Conservation (phyloP, 2,888 invertebrate genomes). For the Itoplectis maculator region DNA sequence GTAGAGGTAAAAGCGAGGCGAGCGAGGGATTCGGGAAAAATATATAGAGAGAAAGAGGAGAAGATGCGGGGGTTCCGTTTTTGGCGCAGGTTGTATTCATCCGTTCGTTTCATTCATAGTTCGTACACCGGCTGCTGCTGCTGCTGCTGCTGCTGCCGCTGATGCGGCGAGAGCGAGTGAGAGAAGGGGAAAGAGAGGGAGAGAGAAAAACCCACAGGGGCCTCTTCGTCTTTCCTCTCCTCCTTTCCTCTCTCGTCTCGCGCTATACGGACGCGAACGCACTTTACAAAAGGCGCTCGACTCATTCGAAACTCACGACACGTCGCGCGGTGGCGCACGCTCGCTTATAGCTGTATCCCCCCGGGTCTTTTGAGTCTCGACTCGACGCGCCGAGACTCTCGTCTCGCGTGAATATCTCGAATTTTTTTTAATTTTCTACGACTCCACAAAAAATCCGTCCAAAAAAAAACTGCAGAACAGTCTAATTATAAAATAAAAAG, state of each 20-base stretch:
- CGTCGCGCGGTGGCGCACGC: conserved; percentile 66
- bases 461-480: not conserved
- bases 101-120: conserved; percentile 80
- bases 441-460: too few species aligned
- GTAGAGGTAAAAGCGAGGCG: conserved; percentile 46
- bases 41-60: conserved; percentile 46
- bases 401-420: conserved; percentile 1
- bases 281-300: conserved; percentile 72
- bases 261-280: conserved; percentile 43
- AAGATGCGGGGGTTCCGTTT: conserved; percentile 63
- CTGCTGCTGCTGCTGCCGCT: conserved; percentile 24
- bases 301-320: conserved; percentile 79
- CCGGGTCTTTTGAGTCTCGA: conserved; percentile 19
- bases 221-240: conserved; percentile 55
- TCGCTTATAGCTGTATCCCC: conserved; percentile 37
- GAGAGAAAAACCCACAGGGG: conserved; percentile 25
- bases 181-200: conserved; percentile 5
- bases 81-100: conserved; percentile 82
- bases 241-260: conserved; percentile 48
- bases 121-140: conserved; percentile 73
- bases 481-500: too few species aligned
- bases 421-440: conserved; percentile 13
- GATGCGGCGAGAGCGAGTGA: too few species aligned
- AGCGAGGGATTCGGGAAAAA: conserved; percentile 53
- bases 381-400: conserved; percentile 10